Evolutionary conservation across 2,888 invertebrate genomes (phyloP).

Genomic region (Mesorhabditis sp.): DNA sequence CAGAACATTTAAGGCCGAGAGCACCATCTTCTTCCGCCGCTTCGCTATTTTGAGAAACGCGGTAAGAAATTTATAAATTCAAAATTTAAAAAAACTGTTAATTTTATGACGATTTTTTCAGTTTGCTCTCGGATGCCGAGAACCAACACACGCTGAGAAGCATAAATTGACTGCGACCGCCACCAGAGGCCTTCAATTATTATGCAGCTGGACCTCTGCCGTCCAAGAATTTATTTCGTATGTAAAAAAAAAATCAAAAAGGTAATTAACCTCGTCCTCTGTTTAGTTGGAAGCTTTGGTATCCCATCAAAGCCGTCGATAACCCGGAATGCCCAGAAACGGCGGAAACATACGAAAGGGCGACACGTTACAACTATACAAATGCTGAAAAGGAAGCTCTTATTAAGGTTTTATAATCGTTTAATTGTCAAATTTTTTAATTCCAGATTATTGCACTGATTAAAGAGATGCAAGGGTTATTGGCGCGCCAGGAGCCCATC

Average conservation of each 20-base stretch:
- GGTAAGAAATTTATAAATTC: too few species aligned
- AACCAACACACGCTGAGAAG: conserved; percentile 69
- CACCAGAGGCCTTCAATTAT: conserved; percentile 69
- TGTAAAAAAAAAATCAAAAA: too few species aligned
- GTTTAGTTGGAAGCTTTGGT: conserved; percentile 81
- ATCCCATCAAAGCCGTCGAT: conserved; percentile 93
- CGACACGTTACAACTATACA: conserved; percentile 84
- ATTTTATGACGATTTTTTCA: neutral
- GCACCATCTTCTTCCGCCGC: too few species aligned
- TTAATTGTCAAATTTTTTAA: neutral
- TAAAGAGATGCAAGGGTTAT: conserved; percentile 89
- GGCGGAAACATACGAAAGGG: conserved; percentile 95
- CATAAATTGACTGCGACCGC: neutral
- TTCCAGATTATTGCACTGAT: conserved; percentile 71
- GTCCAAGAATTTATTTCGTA: conserved; percentile 70
- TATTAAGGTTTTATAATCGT: conserved; percentile 74
- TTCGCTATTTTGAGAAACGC: too few species aligned
- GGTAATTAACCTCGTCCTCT: too few species aligned
- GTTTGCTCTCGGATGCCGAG: conserved; percentile 69
- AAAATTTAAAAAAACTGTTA: neutral
- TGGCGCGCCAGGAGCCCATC: conserved; percentile 96
- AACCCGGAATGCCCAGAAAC: conserved; percentile 83
- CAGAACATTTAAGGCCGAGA: too few species aligned
- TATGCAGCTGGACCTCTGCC: conserved; percentile 93
- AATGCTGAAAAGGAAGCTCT: conserved; percentile 94